Percentiles rank a stretch among this genome's conserved stretches.
phyloP scores from a whole-genome alignment of 2,797 vertebrate genomes.

The Gadopsis marmoratus region DNA sequence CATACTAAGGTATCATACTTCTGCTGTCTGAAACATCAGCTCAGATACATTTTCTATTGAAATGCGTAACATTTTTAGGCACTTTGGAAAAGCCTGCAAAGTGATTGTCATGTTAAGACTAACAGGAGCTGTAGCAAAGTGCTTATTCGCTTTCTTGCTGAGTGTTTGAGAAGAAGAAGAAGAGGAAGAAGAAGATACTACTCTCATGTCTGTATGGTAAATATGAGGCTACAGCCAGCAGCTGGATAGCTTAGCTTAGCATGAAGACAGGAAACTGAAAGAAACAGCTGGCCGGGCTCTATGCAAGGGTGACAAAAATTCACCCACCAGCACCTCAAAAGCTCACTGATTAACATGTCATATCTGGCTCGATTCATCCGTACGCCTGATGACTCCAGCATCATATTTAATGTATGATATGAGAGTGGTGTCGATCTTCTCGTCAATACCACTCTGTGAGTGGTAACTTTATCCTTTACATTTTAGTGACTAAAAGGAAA shows the following conservation, averaged over 20 bases:
- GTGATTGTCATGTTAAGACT: background rate
- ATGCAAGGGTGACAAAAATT: background rate
- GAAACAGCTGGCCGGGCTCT: background rate
- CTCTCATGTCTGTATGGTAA: background rate
- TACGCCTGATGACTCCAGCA: background rate
- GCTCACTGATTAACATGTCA: background rate
- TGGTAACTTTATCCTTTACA: background rate
- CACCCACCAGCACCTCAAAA: background rate
- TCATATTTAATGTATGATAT: background rate
- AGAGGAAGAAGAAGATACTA: too few relatives aligned
- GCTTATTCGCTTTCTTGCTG: background rate
- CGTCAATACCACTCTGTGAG: background rate
- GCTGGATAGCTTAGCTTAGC: background rate
- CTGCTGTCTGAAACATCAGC: background rate
- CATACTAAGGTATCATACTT: background rate
- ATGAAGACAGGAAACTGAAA: background rate
- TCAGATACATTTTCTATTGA: slow-evolving; percentile 5
- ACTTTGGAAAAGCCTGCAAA: background rate
- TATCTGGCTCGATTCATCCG: background rate
- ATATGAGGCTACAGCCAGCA: background rate
- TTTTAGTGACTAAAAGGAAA: background rate
- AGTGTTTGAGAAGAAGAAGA: background rate
- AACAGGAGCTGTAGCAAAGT: background rate
- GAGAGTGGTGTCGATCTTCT: background rate
- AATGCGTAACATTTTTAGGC: background rate